Evolutionary conservation across 2,113 vertebrate species (phyloP), one percentile per base, ranked within the genome.

Genomic region (Corvus cornix): DNA sequence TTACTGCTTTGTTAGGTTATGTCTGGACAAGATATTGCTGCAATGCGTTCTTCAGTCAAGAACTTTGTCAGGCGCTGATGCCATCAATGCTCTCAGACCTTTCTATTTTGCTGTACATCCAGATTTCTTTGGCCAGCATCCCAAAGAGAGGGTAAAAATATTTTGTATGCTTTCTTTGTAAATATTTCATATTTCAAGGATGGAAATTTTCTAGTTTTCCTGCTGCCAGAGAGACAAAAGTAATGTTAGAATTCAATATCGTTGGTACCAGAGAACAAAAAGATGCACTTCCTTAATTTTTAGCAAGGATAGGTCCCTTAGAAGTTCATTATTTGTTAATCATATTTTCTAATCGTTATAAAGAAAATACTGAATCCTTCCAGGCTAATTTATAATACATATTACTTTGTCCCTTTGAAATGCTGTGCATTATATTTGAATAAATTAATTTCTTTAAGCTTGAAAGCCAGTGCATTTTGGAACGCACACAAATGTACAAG

Each of bases 51-150:
- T 98, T 89, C 98, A 97, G 79, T 96, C 97, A 24, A 98, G 99
- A 96, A 62, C 96, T 67, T 97, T 99, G 59, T 99, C 99, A 4
- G 99, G 98, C 52, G 99, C 99, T 22, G 99, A 99, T 83, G 98
- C 99, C 30, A 95, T 99, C 92, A 99, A 98, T 77, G 99, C 99
- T n/a, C 97, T 99, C 92, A 98, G 99, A 80, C 99, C 99, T 2
- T 99, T 99, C 97, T 99, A 99, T 96, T 99, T 99, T 92, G 99
- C 98, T 7, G 99, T 99, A 24, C 99, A 99, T 92, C 99, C 99
- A 48, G 99, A 99, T 96, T 99, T 99, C 98, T 99, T 99, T 89
- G 99, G 99, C 79, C 99, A 99, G 93, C 98, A 99, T 96, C 99
- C 99, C 69, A 98, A 95, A 97, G 99, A 99, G 69, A 98, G 99